phyloP scores from a whole-genome alignment of 2,113 vertebrate species.

The Leuciscus idus region DNA sequence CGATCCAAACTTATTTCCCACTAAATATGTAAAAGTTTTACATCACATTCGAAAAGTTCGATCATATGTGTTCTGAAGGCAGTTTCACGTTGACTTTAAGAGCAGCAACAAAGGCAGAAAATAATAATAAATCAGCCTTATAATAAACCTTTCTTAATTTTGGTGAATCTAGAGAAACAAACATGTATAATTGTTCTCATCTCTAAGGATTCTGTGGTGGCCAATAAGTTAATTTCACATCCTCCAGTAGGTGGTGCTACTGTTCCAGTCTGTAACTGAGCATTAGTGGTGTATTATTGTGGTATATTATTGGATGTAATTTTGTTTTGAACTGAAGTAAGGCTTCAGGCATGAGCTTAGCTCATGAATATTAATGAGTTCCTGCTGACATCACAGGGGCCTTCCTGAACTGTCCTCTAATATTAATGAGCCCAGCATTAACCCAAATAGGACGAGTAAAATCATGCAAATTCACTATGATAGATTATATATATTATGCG shows the following conservation, averaged over 20 bases:
- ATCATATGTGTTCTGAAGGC: no score
- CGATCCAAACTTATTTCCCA: neutral
- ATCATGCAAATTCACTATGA: neutral
- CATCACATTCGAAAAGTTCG: neutral
- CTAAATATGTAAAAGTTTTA: neutral
- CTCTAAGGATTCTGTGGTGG: neutral
- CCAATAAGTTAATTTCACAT: neutral
- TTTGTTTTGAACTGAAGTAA: neutral
- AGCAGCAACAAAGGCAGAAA: neutral
- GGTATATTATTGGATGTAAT: neutral
- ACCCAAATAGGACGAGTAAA: neutral
- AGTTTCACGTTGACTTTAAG: no score
- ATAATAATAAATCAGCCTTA: neutral
- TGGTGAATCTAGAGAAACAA: no score
- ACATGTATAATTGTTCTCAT: neutral
- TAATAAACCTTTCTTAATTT: neutral
- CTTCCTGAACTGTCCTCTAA: neutral
- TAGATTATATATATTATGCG: no score
- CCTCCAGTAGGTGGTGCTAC: neutral
- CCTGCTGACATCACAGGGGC: neutral
- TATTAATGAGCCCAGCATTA: neutral
- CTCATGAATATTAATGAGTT: neutral
- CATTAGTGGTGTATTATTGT: neutral
- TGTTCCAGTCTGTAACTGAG: neutral
- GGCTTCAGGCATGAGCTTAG: neutral